Percentiles rank a stretch among this genome's conserved stretches.
These are phyloP conservation scores for Prostheceraeus crozeri DNA, from an alignment of 2,888 invertebrate species.

Conservation along the genomic window DNA sequence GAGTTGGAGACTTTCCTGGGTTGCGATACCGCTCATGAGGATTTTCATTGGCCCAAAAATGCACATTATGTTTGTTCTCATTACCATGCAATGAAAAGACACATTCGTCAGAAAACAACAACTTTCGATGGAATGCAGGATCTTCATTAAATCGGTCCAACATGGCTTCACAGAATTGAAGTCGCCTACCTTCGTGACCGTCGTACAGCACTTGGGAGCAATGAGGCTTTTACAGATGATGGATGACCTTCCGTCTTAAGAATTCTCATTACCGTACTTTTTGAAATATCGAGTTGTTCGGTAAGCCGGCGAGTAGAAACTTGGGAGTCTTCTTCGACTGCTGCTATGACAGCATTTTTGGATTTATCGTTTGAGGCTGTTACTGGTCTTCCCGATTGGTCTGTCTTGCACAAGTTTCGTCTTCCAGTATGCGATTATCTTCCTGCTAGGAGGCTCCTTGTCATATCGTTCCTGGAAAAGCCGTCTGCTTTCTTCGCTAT, in stretches of 20 bases:
- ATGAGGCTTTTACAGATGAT: conserved; percentile 18
- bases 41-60: conserved; percentile 20
- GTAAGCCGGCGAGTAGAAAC: conserved; percentile 13
- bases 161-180: conserved; percentile 26
- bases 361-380: too few species aligned
- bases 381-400: too few species aligned
- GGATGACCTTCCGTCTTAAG: conserved; percentile 13
- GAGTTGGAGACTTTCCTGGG: conserved; percentile 9
- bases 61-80: conserved; percentile 22
- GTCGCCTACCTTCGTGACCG: neutral
- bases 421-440: too few species aligned
- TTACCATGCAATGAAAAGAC: neutral
- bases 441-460: too few species aligned
- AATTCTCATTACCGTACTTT: conserved; percentile 2
- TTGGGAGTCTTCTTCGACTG: too few species aligned
- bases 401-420: too few species aligned
- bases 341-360: too few species aligned
- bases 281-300: conserved; percentile 16
- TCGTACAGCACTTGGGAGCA: conserved; percentile 1
- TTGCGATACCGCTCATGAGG: neutral
- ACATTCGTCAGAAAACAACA: conserved; percentile 22
- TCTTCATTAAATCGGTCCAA: neutral
- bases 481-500: too few species aligned
- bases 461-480: too few species aligned
- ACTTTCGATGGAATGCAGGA: conserved; percentile 3